Conservation (phyloP, 2,113 vertebrate genomes). For the Melanocharis versteri region DNA sequence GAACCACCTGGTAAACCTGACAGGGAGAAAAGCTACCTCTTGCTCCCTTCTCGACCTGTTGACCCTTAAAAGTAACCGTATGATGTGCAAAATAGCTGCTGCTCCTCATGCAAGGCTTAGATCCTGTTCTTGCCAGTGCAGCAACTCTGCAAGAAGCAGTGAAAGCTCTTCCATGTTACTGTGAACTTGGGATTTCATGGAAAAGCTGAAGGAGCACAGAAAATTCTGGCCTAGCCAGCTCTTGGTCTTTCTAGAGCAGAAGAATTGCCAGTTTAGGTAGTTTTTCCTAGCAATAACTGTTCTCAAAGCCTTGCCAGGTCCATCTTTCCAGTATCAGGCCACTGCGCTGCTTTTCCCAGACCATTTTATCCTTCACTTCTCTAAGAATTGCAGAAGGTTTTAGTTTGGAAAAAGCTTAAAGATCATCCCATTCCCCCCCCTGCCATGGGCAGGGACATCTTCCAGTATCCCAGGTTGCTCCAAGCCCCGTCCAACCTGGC, state of each 20-base stretch:
- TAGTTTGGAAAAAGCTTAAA: background rate
- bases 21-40: background rate
- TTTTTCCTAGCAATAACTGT: background rate
- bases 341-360: background rate
- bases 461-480: rapidly evolving
- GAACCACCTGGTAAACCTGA: background rate
- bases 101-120: background rate
- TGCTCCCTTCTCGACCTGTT: background rate
- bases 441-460: background rate
- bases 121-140: background rate
- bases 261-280: background rate
- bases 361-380: background rate
- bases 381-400: background rate
- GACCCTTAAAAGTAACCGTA: background rate
- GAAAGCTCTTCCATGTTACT: background rate
- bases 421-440: rapidly evolving
- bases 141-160: background rate
- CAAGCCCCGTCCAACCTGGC: rapidly evolving
- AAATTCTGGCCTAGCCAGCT: background rate
- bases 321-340: background rate
- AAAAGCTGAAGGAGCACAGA: background rate
- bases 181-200: background rate
- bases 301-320: background rate
- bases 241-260: background rate
- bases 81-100: background rate